A percentile compares a stretch with the other conserved stretches of the same genome.
phyloP scores from a whole-genome alignment of 1,140 invertebrate species.

The Lepidurus couesii region DNA sequence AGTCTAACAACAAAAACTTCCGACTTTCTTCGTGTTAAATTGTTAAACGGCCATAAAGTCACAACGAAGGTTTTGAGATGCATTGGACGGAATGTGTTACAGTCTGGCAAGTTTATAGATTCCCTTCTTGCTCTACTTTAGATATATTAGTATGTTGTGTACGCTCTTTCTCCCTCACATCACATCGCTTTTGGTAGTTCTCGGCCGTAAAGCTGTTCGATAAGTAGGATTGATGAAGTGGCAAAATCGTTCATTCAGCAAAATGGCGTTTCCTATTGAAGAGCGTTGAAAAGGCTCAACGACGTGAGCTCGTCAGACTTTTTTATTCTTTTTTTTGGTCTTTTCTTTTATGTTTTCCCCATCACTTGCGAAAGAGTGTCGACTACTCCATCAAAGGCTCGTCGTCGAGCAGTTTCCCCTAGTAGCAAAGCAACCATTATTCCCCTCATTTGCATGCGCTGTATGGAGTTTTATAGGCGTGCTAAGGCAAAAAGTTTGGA shows the following conservation, averaged over 20 bases:
- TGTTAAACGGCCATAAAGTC: too few relatives aligned
- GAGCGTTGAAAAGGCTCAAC: conserved; percentile 7
- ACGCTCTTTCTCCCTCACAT: too few relatives aligned
- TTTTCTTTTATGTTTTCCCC: not conserved
- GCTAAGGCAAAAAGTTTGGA: not conserved
- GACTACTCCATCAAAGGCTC: not conserved
- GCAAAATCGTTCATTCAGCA: conserved; percentile 19
- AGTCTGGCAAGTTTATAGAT: too few relatives aligned
- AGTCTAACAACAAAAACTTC: too few relatives aligned
- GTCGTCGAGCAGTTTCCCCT: not conserved
- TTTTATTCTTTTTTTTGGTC: not conserved
- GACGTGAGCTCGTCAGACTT: conserved; percentile 16
- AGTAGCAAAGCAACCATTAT: not conserved
- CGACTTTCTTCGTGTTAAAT: too few relatives aligned
- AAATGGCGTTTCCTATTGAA: conserved; percentile 19
- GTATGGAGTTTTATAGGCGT: conserved; percentile 4
- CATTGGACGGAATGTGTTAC: too few relatives aligned
- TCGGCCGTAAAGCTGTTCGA: not conserved
- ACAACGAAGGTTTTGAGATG: too few relatives aligned
- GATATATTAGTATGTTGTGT: too few relatives aligned
- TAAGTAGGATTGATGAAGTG: conserved; percentile 15
- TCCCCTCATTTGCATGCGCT: conserved; percentile 8
- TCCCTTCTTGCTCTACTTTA: too few relatives aligned
- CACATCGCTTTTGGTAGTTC: not conserved
- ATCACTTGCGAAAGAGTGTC: conserved; percentile 3